phyloP scores from a whole-genome alignment of 2,797 vertebrate species.

The Anas acuta region DNA sequence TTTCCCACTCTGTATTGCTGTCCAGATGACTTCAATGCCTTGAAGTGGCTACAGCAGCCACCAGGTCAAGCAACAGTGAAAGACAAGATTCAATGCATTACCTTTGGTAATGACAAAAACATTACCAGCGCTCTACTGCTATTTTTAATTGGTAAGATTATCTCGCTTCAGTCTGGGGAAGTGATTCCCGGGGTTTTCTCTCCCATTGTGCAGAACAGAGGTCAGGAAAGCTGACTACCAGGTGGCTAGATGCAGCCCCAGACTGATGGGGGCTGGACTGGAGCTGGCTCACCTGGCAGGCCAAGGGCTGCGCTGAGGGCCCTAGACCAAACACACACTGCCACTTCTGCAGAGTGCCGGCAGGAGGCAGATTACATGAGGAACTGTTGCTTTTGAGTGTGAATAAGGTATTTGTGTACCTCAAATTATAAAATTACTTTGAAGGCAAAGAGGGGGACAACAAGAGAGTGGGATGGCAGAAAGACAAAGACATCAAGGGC shows the following conservation, averaged over 20 bases:
- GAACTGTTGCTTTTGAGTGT: background rate
- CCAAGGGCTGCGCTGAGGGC: background rate
- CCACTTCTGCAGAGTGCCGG: background rate
- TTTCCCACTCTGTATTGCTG: conserved; percentile 8
- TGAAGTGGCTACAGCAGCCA: conserved; percentile 4
- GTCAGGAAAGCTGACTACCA: background rate
- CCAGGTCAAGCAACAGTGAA: background rate
- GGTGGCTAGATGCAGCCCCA: background rate
- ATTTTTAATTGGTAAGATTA: background rate
- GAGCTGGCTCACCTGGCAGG: background rate
- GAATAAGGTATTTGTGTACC: background rate
- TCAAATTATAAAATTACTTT: background rate
- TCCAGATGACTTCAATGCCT: conserved; percentile 14
- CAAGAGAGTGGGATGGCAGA: background rate
- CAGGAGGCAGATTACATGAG: background rate
- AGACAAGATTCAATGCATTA: background rate
- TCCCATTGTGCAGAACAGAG: background rate
- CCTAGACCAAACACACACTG: background rate
- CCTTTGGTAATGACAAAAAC: background rate
- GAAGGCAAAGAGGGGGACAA: background rate
- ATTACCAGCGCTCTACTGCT: background rate
- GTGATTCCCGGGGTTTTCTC: background rate
- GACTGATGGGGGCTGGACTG: background rate
- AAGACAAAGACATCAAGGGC: background rate
- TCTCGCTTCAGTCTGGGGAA: background rate